phyloP scores from a whole-genome alignment of 2,888 invertebrate species.

The Notodromas monacha region DNA sequence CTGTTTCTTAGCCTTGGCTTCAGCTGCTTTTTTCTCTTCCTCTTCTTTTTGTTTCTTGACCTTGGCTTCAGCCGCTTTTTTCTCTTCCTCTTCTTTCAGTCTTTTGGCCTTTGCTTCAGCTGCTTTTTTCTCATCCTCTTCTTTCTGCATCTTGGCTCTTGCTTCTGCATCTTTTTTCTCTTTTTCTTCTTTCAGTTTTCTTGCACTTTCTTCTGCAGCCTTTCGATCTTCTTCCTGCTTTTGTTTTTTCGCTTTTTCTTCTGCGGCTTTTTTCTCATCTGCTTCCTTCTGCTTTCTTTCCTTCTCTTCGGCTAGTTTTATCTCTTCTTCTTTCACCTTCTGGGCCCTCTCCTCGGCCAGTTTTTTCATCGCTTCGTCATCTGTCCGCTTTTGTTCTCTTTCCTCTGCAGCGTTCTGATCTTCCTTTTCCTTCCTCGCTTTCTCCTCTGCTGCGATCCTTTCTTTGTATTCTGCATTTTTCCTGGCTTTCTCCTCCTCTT shows the following conservation, averaged over 20 bases:
- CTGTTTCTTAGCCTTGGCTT: background rate
- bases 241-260: conserved; percentile 7
- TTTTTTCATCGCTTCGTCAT: conserved; percentile 8
- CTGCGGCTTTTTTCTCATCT: conserved; percentile 6
- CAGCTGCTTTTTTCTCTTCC: background rate
- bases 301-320: conserved; percentile 9
- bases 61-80: too few species aligned
- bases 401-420: conserved; percentile 7
- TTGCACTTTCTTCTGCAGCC: conserved; percentile 15
- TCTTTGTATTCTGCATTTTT: conserved; percentile 7
- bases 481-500: background rate
- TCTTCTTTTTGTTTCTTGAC: conserved; percentile 6
- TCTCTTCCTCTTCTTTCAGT: conserved; percentile 7
- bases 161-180: conserved; percentile 12
- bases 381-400: conserved; percentile 7
- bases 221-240: conserved; percentile 13
- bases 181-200: conserved; percentile 5
- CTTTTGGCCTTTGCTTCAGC: conserved; percentile 11
- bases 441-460: conserved; percentile 5
- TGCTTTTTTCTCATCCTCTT: conserved; percentile 9
- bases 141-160: conserved; percentile 10
- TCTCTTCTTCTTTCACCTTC: conserved; percentile 10
- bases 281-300: conserved; percentile 9
- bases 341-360: conserved; percentile 7
- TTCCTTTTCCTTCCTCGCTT: background rate